Percentiles rank a stretch among this genome's conserved stretches.
phyloP scores from a whole-genome alignment of 2,888 invertebrate genomes.

The Cheilosia soror region DNA sequence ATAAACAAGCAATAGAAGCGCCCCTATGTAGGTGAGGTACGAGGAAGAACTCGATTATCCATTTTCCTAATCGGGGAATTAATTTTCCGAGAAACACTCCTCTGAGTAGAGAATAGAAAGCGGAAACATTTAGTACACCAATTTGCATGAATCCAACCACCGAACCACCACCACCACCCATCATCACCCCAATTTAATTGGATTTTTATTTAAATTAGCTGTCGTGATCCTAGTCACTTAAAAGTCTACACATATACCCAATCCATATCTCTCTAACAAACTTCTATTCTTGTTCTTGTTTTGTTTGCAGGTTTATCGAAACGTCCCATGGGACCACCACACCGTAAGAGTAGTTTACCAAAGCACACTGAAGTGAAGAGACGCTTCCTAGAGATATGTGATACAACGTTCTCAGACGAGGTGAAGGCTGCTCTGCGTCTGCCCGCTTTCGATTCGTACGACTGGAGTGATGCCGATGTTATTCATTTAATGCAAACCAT shows the following conservation, averaged over 20 bases:
- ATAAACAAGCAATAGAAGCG: conserved; percentile 46
- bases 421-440: conserved; percentile 83
- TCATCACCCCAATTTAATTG: conserved; percentile 42
- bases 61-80: conserved; percentile 48
- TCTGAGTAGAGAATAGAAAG: conserved; percentile 4
- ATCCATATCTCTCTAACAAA: conserved; percentile 8
- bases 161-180: not conserved
- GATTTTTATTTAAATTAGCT: conserved; percentile 68
- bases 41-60: conserved; percentile 40
- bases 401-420: conserved; percentile 83
- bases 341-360: conserved; percentile 84
- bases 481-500: conserved; percentile 91
- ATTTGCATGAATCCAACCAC: conserved; percentile 47
- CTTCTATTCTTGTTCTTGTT: conserved; percentile 24
- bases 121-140: conserved; percentile 51
- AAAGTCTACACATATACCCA: not conserved
- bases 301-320: conserved; percentile 81
- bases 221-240: conserved; percentile 37
- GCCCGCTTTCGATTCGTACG: conserved; percentile 90
- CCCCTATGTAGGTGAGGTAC: not conserved
- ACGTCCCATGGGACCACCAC: conserved; percentile 83
- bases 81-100: conserved; percentile 47
- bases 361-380: conserved; percentile 84
- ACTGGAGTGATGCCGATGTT: conserved; percentile 93
- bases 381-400: conserved; percentile 84